Base-by-base conservation (phyloP, 2,888 invertebrate species). In the Oligia strigilis region DNA sequence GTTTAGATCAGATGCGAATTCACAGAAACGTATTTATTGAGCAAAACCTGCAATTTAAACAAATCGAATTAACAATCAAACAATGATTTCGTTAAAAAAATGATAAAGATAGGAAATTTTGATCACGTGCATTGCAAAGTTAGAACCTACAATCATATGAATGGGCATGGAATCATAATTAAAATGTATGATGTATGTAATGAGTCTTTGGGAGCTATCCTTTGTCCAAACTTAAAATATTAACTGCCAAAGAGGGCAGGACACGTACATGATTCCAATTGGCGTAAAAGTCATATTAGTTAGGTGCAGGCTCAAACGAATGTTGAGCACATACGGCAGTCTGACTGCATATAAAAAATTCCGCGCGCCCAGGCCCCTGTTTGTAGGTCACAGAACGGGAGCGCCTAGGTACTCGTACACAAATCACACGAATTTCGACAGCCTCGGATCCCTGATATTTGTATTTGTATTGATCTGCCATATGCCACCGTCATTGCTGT, bases 401-500 rank as follows among this genome's bases (percentile, higher is more conserved):
- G 87, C 82, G 77, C 73, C 83, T 85, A 82, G 82, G 77, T 85
- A 87, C 79, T 81, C 82, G 83, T 78, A 89, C 89, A 91, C 92
- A 92, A 92, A 93, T 93, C 93, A 91, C 92, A 92, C 90, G 85
- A 87, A 92, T 92, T 91, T 89, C 86, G 88, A 82, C 81, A 86
- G 86, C 76, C 86, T 86, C 87, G 83, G 82, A 78, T 85, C 88
- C 82, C 80, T 83, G 84, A 84, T 90, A 91, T 92, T 91, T 91
- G 91, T 91, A 91, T 90, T 89, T 85, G 88, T 91, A 93, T 92
- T 90, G 93, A 93, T 92, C 90, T 89, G 82, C 86, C 90, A 91
- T 89, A 89, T 91, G 90, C 81, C 79, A 76, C 85, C 87, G 81
- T 73, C 80, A 83, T 80, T 82, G 81, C 84, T 78, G 78, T 75